Evolutionary conservation across 2,797 vertebrate species (phyloP).

Genomic region (Furcifer pardalis): DNA sequence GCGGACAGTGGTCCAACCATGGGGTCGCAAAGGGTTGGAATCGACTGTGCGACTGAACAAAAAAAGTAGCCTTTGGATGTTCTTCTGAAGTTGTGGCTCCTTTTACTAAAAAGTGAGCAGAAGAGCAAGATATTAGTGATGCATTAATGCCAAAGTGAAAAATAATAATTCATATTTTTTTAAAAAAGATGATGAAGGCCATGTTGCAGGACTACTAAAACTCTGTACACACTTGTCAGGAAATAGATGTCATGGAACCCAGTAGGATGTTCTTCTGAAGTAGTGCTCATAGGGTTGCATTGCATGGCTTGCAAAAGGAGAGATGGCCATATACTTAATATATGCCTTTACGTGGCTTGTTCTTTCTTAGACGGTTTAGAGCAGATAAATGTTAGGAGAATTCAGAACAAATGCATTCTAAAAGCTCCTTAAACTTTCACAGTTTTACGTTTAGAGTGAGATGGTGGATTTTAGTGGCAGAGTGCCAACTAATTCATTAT

Average conservation of each 20-base stretch:
- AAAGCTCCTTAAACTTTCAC: background rate
- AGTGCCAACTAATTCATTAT: background rate
- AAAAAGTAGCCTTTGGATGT: no score
- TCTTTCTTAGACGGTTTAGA: background rate
- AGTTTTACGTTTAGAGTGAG: background rate
- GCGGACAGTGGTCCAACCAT: no score
- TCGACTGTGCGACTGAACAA: no score
- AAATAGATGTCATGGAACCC: background rate
- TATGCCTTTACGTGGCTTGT: background rate
- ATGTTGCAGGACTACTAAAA: no score
- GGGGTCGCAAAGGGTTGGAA: no score
- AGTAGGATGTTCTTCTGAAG: background rate
- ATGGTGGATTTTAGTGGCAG: background rate
- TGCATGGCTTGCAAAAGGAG: background rate
- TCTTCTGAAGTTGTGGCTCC: background rate
- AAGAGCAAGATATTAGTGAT: background rate
- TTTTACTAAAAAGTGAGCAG: background rate
- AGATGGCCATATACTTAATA: background rate
- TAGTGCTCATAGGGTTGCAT: background rate
- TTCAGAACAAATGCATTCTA: background rate
- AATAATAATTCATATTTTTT: background rate
- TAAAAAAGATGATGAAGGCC: background rate
- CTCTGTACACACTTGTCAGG: background rate
- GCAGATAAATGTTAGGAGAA: background rate
- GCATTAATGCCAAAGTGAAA: background rate